phyloP scores from a whole-genome alignment of 2,888 invertebrate genomes.

The Lasioglossum malachurum region DNA sequence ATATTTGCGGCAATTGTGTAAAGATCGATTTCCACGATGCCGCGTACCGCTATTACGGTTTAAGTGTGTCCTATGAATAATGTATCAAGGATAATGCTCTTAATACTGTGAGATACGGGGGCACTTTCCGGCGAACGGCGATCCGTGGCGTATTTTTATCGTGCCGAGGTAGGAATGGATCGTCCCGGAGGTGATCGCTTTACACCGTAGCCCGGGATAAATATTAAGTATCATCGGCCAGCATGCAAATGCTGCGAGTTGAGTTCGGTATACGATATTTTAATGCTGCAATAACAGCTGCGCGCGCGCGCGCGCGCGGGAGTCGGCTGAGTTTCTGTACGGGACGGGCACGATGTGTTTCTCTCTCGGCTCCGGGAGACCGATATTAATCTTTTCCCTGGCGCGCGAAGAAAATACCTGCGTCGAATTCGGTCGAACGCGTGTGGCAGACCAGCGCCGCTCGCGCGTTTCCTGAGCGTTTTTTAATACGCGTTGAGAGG shows the following conservation, averaged over 20 bases:
- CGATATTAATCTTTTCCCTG: slow-evolving; percentile 42
- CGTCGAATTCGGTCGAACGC: slow-evolving; percentile 52
- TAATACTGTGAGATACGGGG: slow-evolving; percentile 56
- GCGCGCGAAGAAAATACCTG: slow-evolving; percentile 30
- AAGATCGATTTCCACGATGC: slow-evolving; percentile 71
- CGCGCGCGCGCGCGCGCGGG: neutral
- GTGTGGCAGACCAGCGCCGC: neutral
- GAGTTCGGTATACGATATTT: slow-evolving; percentile 37
- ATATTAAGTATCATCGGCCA: slow-evolving; percentile 38
- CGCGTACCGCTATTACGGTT: slow-evolving; percentile 60
- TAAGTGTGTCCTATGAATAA: slow-evolving; percentile 75
- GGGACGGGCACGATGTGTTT: slow-evolving; percentile 1
- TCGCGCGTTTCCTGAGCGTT: slow-evolving; percentile 23
- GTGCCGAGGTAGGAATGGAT: neutral
- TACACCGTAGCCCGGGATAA: slow-evolving; percentile 16
- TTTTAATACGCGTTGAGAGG: slow-evolving; percentile 43
- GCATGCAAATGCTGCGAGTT: slow-evolving; percentile 37
- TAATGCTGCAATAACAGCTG: slow-evolving; percentile 37
- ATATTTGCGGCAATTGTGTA: slow-evolving; percentile 81
- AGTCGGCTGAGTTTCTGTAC: slow-evolving; percentile 15
- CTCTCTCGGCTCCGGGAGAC: slow-evolving; percentile 4
- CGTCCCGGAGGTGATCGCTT: slow-evolving; percentile 34
- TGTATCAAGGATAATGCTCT: slow-evolving; percentile 69
- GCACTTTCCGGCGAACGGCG: slow-evolving; percentile 41
- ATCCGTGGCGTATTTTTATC: slow-evolving; percentile 28